phyloP scores from a whole-genome alignment of 2,888 invertebrate genomes.

The Embidobia sp. region DNA sequence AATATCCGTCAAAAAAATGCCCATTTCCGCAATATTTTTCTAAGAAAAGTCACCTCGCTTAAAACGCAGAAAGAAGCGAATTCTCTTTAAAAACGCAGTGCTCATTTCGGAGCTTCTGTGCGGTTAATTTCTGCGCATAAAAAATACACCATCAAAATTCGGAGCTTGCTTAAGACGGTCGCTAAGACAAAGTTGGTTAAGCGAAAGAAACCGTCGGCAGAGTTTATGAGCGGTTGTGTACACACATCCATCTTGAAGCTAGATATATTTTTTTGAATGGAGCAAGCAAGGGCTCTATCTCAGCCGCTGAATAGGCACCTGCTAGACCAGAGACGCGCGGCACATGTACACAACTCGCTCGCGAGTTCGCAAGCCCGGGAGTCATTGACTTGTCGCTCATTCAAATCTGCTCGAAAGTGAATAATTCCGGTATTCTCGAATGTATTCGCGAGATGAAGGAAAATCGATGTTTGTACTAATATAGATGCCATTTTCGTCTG shows the following conservation, averaged over 20 bases:
- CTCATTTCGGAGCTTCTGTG: not conserved
- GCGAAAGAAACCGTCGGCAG: constrained; percentile 49
- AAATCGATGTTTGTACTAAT: constrained; percentile 53
- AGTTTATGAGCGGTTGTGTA: constrained; percentile 51
- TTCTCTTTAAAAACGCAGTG: no score
- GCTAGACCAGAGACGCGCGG: constrained; percentile 73
- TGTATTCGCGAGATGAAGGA: constrained; percentile 45
- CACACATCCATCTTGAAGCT: constrained; percentile 50
- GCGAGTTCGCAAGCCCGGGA: constrained; percentile 52
- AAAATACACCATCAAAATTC: constrained; percentile 11
- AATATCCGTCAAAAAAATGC: no score
- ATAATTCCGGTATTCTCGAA: constrained; percentile 49
- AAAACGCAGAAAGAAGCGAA: no score
- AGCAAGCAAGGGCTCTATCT: constrained; percentile 57
- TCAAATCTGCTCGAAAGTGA: constrained; percentile 59
- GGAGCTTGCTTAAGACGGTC: constrained; percentile 13
- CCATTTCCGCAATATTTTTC: no score
- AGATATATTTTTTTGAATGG: constrained; percentile 58
- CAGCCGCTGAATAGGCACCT: constrained; percentile 74
- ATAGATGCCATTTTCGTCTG: constrained; percentile 49
- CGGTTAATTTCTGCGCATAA: not conserved
- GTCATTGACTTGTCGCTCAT: constrained; percentile 60
- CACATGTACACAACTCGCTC: constrained; percentile 63
- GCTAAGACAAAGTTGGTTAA: constrained; percentile 36
- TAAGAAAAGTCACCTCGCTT: no score